These are phyloP conservation scores for Nematolebias whitei DNA, from an alignment of 2,113 vertebrate genomes.

Conservation along the genomic window DNA sequence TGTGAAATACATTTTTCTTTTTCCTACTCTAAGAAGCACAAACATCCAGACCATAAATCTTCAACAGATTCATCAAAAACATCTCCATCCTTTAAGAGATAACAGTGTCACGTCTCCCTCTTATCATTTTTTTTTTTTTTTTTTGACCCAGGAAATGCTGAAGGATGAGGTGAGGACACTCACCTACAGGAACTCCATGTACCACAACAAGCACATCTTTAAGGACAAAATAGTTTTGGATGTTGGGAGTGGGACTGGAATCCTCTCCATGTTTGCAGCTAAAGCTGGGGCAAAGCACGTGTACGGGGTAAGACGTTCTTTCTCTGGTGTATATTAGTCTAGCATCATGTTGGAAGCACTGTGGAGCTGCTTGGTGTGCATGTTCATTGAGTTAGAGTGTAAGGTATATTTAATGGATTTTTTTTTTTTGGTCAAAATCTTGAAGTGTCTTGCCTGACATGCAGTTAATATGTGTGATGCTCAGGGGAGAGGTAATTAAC, in stretches of 20 bases:
- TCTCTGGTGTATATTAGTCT: neutral
- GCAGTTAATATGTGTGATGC: conserved; percentile 7
- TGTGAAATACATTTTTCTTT: conserved; percentile 13
- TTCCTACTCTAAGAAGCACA: neutral
- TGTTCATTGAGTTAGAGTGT: too few species aligned
- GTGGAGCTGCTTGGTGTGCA: conserved; percentile 1
- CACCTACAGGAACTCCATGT: conserved; percentile 97
- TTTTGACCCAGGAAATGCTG: conserved; percentile 90
- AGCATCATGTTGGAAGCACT: conserved; percentile 3
- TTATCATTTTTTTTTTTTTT: too few species aligned
- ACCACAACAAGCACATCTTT: conserved; percentile 98
- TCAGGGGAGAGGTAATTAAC: conserved; percentile 39
- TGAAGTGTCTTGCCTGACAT: too few species aligned
- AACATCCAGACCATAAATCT: conserved; percentile 13
- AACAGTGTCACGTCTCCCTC: conserved; percentile 3
- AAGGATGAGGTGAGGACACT: conserved; percentile 97
- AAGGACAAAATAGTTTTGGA: conserved; percentile 97
- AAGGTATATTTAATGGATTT: too few species aligned
- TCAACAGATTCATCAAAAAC: neutral
- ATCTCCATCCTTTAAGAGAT: neutral
- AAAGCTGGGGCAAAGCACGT: conserved; percentile 97
- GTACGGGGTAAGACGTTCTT: conserved; percentile 88
- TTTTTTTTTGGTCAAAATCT: too few species aligned
- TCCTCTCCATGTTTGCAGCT: conserved; percentile 98
- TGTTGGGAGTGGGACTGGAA: conserved; percentile 97